Evolutionary conservation across 1,140 invertebrate genomes (phyloP), one percentile per base, ranked within the genome.

Genomic region (Heliconius nattereri): DNA sequence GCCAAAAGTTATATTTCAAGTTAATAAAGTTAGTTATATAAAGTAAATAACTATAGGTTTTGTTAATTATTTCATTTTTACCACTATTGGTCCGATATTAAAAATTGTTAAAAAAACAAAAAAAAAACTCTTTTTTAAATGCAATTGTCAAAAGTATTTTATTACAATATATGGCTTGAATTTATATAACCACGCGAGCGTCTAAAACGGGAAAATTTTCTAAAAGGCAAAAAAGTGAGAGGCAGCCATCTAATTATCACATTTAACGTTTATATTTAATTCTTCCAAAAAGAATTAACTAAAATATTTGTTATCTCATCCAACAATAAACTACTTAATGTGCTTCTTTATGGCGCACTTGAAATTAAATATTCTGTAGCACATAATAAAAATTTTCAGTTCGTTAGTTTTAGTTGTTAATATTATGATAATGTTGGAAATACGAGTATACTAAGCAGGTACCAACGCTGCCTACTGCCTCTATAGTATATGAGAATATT

Each of bases 301-400:
- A 80, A 35, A 80, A 72, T 80, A 80, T 80, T 57, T 80, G 78
- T 80, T 80, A 80, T 80, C 78, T 80, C 32, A 81, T 83, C 77
- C 76, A 82, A 83, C 83, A 85, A 79, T 87, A 83, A 86, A 87
- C 70, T 83, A 75, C 84, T 88, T 87, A 84, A 88, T 86, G 85
- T 85, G 72, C 85, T 83, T 85, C 81, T 87, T 87, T 86, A 90
- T 85, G 85, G 82, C 83, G 82, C 84, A 87, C 81, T 89, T 86
- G 82, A 90, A 82, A 86, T 84, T 86, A 86, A 81, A 85, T 86
- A 86, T 81, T 83, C 75, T 84, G 80, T 82, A 87, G 83, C 83
- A 88, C 84, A 85, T 84, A 84, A 89, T 87, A 84, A 80, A 80
- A 19, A 52, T 83, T 86, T 85, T 85, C 79, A 83, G 80, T 87